These are phyloP conservation scores for Pygoscelis antarcticus DNA, from an alignment of 2,113 vertebrate genomes.

Conservation along the genomic window DNA sequence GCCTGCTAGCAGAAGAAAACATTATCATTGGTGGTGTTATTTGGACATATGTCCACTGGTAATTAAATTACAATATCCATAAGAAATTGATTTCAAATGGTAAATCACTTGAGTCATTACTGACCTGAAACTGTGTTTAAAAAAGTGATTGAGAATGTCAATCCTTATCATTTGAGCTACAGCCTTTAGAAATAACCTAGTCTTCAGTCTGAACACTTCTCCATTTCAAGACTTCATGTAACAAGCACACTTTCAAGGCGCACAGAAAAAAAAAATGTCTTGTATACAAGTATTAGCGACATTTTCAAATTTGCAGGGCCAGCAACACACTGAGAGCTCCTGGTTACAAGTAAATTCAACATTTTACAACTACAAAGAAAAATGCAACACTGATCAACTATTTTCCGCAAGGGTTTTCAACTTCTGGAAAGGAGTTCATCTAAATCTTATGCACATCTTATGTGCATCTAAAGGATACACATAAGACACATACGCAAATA, in stretches of 20 bases:
- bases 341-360: neutral
- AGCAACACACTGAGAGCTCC: neutral
- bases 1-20: neutral
- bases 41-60: neutral
- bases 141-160: neutral
- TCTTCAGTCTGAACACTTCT: neutral
- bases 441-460: no score
- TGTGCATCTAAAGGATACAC: neutral
- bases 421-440: neutral
- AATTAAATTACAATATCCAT: neutral
- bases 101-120: neutral
- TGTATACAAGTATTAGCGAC: neutral
- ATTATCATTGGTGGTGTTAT: neutral
- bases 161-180: neutral
- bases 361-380: neutral
- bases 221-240: neutral
- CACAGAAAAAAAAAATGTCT: neutral
- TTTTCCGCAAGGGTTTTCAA: neutral
- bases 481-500: neutral
- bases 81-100: neutral
- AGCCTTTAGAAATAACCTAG: neutral
- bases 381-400: neutral
- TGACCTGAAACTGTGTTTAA: neutral
- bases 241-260: neutral
- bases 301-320: neutral